Evolutionary conservation across 2,888 invertebrate species (phyloP).

Genomic region (Chaetogeoica ovagalla): DNA sequence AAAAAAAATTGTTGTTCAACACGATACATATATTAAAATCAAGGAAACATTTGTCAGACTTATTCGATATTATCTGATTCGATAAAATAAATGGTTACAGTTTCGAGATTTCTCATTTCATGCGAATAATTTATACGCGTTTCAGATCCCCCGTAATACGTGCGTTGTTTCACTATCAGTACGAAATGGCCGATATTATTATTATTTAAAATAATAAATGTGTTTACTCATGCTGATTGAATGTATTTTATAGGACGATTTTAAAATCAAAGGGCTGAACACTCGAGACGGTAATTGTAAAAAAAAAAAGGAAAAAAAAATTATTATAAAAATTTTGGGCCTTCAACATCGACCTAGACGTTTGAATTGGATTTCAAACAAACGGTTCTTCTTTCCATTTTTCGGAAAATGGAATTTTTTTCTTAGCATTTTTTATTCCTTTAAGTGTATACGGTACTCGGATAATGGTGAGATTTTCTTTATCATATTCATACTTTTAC

Average conservation of each 20-base stretch:
- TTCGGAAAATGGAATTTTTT: not conserved
- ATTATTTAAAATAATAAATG: slow-evolving; percentile 21
- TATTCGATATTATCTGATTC: not conserved
- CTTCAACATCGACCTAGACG: not conserved
- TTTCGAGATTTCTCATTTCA: not conserved
- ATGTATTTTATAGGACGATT: not conserved
- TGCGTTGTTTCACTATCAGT: slow-evolving; percentile 4
- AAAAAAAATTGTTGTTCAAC: too few species aligned
- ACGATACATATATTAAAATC: too few species aligned
- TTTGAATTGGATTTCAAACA: not conserved
- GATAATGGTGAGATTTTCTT: not conserved
- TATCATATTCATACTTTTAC: not conserved
- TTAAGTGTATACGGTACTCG: not conserved
- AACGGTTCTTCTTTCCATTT: slow-evolving; percentile 10
- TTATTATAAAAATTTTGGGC: not conserved
- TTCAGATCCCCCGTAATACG: too few species aligned
- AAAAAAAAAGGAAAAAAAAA: too few species aligned
- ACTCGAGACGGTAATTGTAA: not conserved
- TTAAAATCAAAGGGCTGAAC: slow-evolving; percentile 8
- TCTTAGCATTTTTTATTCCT: not conserved
- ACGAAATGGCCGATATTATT: not conserved
- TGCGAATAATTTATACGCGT: not conserved
- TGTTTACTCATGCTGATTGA: not conserved
- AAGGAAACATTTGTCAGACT: not conserved
- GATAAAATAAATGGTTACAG: not conserved